phyloP scores from a whole-genome alignment of 2,888 invertebrate species.

The Azorinus chamasolen region DNA sequence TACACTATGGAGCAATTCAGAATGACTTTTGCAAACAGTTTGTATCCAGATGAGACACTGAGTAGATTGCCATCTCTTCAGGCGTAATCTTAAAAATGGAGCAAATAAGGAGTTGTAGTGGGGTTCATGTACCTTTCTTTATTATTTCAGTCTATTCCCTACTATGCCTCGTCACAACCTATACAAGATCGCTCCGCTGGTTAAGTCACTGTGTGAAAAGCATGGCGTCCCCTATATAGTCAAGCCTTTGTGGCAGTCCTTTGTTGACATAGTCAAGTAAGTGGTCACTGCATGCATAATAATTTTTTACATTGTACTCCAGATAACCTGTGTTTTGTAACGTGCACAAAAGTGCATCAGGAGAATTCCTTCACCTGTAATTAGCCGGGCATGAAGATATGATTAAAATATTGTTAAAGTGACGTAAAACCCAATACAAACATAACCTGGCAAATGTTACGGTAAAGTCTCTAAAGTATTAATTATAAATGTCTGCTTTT shows the following conservation, averaged over 20 bases:
- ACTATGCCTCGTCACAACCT: slow-evolving; percentile 85
- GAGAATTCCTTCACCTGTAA: no score
- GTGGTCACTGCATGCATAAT: slow-evolving; percentile 8
- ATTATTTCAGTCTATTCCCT: slow-evolving; percentile 81
- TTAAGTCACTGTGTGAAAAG: slow-evolving; percentile 81
- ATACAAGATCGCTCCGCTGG: slow-evolving; percentile 80
- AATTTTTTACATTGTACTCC: neutral
- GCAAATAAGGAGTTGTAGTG: no score
- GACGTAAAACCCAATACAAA: no score
- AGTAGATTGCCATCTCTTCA: neutral
- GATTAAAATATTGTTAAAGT: no score
- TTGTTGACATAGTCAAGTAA: slow-evolving; percentile 82
- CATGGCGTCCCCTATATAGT: slow-evolving; percentile 76
- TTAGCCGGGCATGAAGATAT: no score
- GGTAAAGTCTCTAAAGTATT: no score
- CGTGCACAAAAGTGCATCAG: neutral
- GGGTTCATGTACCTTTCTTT: neutral
- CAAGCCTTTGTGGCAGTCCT: slow-evolving; percentile 79
- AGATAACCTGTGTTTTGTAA: neutral
- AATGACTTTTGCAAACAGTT: no score
- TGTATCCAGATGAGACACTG: no score
- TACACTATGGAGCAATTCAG: no score
- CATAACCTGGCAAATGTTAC: no score
- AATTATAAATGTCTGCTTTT: no score
- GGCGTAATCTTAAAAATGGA: neutral